Conservation (phyloP, 2,113 vertebrate species). For the Stegastes partitus region DNA sequence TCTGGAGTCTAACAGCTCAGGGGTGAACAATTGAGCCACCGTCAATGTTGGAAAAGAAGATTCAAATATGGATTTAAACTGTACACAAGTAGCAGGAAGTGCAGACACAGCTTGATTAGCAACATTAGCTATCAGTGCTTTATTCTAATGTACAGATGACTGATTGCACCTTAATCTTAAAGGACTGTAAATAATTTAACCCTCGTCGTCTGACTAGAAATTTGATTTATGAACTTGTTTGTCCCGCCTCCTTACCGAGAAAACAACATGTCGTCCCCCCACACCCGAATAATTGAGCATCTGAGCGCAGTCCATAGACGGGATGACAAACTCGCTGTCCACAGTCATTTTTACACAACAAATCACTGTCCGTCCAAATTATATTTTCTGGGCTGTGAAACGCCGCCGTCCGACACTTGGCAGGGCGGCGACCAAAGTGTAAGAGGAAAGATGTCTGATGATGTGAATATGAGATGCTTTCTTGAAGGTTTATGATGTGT, state of each 20-base stretch:
- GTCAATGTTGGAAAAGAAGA: no score
- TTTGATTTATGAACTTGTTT: conserved; percentile 62
- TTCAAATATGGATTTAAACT: no score
- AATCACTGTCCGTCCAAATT: conserved; percentile 65
- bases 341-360: conserved; percentile 46
- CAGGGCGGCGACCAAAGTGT: conserved; percentile 11
- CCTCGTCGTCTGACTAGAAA: background rate
- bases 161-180: conserved; percentile 2
- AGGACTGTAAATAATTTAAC: conserved; percentile 3
- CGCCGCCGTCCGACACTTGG: background rate
- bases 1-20: background rate
- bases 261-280: conserved; percentile 38
- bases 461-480: conserved; percentile 48
- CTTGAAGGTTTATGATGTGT: conserved; percentile 39
- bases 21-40: no score
- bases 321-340: conserved; percentile 71
- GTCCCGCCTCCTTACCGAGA: conserved; percentile 24
- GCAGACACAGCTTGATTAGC: background rate
- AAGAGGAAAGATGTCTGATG: conserved; percentile 24
- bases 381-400: conserved; percentile 36
- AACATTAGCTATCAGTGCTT: background rate
- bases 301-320: conserved; percentile 26
- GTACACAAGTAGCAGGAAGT: no score
- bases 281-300: conserved; percentile 57
- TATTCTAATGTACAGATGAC: background rate